Conservation (phyloP, 2,888 invertebrate genomes). For the Lucinisca nassula region DNA sequence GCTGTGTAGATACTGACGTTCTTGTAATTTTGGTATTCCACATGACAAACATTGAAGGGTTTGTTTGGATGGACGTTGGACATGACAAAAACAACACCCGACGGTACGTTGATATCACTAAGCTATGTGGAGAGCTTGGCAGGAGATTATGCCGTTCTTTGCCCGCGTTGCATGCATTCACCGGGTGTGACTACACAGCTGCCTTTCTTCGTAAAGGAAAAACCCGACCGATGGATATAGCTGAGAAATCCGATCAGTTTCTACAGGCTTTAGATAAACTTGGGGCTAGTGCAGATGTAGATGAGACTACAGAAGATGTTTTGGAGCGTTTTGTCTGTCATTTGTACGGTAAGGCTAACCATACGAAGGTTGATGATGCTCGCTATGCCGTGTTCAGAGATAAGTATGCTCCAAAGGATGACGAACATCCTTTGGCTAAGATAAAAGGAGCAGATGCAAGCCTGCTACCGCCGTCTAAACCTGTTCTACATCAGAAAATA, state of each 20-base stretch:
- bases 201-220: slow-evolving; percentile 18
- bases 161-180: background rate
- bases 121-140: background rate
- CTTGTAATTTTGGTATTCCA: too few species aligned
- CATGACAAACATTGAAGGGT: too few species aligned
- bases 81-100: too few species aligned
- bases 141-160: background rate
- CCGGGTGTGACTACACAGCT: background rate
- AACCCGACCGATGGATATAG: background rate
- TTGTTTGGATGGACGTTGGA: too few species aligned
- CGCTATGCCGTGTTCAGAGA: slow-evolving; percentile 3
- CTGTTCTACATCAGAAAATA: background rate
- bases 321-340: slow-evolving; percentile 14
- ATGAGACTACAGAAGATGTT: background rate
- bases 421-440: background rate
- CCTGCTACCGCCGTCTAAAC: slow-evolving; percentile 1
- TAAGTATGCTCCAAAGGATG: background rate
- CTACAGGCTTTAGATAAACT: background rate
- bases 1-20: background rate
- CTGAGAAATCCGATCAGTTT: background rate
- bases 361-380: background rate
- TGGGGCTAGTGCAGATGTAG: background rate
- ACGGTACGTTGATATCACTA: too few species aligned
- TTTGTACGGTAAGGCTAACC: background rate
- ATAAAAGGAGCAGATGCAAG: slow-evolving; percentile 18